These are phyloP conservation scores for Mus pahari DNA, from an alignment of 2,113 vertebrate species.

Conservation along the genomic window DNA sequence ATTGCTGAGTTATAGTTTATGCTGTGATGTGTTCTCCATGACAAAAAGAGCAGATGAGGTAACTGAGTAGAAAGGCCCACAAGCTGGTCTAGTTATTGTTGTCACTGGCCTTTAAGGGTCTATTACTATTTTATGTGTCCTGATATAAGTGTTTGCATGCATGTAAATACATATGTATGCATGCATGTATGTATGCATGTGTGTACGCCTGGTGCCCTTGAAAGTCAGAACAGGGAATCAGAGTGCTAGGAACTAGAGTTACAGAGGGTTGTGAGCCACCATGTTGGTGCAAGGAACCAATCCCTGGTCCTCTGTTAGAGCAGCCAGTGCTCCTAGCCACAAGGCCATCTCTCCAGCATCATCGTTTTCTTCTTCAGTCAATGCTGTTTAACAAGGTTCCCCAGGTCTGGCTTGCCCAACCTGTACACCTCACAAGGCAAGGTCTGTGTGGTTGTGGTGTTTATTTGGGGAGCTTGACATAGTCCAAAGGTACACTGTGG, in stretches of 20 bases:
- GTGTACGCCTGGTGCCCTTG: background rate
- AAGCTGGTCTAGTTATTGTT: background rate
- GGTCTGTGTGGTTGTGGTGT: background rate
- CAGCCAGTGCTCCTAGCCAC: background rate
- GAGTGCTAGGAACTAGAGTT: background rate
- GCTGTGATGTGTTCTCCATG: background rate
- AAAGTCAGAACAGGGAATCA: background rate
- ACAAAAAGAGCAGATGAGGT: background rate
- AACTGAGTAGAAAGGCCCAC: background rate
- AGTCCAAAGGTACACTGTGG: background rate
- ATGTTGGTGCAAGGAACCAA: background rate
- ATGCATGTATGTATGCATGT: background rate
- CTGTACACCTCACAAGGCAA: background rate
- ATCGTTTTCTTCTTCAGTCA: background rate
- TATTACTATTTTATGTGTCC: background rate
- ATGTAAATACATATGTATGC: no score
- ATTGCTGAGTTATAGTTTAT: background rate
- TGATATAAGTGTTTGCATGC: background rate
- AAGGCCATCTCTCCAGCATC: background rate
- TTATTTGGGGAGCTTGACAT: no score
- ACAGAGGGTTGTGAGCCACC: background rate
- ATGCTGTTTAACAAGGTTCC: background rate
- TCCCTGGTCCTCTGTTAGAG: background rate
- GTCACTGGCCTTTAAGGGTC: background rate
- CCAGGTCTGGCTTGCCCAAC: background rate